Evolutionary conservation across 2,113 vertebrate species (phyloP), one percentile per base, ranked within the genome.

Genomic region (Aythya baeri): DNA sequence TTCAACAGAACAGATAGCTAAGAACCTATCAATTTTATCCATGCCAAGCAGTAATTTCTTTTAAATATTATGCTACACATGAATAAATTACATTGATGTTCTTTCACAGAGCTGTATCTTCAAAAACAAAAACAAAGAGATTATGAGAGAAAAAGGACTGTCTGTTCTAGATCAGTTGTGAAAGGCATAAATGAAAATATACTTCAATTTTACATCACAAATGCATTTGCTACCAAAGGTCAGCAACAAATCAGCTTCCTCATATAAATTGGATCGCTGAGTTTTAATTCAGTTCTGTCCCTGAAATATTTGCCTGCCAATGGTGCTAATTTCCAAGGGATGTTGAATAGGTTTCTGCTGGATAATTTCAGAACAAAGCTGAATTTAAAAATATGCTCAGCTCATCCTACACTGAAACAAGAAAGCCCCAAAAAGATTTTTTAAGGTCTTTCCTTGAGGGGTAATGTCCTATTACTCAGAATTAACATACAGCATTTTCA

Each of bases 31-130:
- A 59, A 86, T 88, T 83, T 87, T 86, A 59, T 82, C 54, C 16
- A 68, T 46, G 50, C n/a, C 43, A 89, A 80, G 32, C 9, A 73
- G 44, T 86, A 86, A 93, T 93, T 78, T 86, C 25, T 83, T 74
- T 90, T 46, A 78, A 88, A 88, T 94, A 84, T n/a, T 86, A 68
- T 67, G 71, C 27, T 88, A 55, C 67, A 88, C 23, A 43, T 77
- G 63, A 89, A 95, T 95, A 95, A 82, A 83, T 95, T 84, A 82
- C 46, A 78, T 71, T 81, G 71, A 52, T 54, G 20, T 49, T 95
- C 34, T 83, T 32, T 94, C 75, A 57, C 32, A 89, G 79, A 83
- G 27, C 23, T 81, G 26, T 61, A 36, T 54, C 74, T 91, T 97
- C 80, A 74, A 87, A 88, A 81, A 74, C 27, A 95, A 93, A 72